A percentile compares a stretch with the other conserved stretches of the same genome.
Evolutionary conservation across 2,888 invertebrate genomes (phyloP).

Genomic region (Dimorphilus gyrociliatus): DNA sequence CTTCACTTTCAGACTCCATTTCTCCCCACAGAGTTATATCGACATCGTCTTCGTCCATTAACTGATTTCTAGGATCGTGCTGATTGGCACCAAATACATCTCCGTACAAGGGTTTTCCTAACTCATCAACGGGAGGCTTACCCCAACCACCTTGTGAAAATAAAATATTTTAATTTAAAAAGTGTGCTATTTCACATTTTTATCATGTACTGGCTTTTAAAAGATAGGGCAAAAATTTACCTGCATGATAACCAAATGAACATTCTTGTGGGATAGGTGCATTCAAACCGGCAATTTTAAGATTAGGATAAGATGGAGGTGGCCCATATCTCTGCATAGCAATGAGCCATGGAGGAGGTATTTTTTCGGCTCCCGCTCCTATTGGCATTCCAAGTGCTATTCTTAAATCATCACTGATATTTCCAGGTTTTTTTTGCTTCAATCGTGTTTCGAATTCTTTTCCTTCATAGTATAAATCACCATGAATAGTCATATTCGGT

Average conservation of each 20-base stretch:
- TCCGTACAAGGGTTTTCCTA: slow-evolving; percentile 89
- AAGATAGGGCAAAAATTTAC: too few species aligned
- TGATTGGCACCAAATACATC: slow-evolving; percentile 72
- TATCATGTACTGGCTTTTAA: too few species aligned
- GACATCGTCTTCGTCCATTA: slow-evolving; percentile 63
- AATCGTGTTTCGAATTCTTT: slow-evolving; percentile 95
- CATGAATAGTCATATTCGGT: slow-evolving; percentile 95
- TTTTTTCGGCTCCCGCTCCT: slow-evolving; percentile 52
- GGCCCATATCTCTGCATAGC: slow-evolving; percentile 97
- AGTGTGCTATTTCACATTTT: too few species aligned
- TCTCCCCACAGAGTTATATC: slow-evolving; percentile 94
- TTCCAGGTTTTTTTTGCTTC: slow-evolving; percentile 96
- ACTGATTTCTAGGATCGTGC: not conserved
- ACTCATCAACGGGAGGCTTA: slow-evolving; percentile 96
- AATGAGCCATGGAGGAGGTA: slow-evolving; percentile 85
- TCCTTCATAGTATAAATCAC: slow-evolving; percentile 95
- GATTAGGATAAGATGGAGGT: slow-evolving; percentile 93
- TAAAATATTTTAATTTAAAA: too few species aligned
- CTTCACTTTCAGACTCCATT: slow-evolving; percentile 70
- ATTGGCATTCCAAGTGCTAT: slow-evolving; percentile 97
- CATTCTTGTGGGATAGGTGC: slow-evolving; percentile 83
- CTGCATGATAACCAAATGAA: slow-evolving; percentile 96
- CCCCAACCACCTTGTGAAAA: slow-evolving; percentile 65
- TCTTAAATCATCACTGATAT: slow-evolving; percentile 80
- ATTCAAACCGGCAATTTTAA: slow-evolving; percentile 92